phyloP scores from a whole-genome alignment of 2,113 vertebrate species.

The Oxyruncus cristatus region DNA sequence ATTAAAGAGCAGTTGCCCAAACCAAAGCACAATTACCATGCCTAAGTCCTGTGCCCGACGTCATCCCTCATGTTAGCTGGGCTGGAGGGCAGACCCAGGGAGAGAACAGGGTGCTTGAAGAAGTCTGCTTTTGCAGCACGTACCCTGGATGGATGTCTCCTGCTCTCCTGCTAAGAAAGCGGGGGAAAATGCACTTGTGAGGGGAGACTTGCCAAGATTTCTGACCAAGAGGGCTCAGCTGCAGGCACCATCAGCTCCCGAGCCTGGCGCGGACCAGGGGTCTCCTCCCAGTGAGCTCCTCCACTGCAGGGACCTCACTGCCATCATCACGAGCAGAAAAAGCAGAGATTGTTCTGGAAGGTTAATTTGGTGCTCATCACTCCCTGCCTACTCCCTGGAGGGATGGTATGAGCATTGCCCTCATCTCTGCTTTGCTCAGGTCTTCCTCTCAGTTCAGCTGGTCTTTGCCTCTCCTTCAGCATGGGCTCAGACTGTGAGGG shows the following conservation, averaged over 20 bases:
- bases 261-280: background rate
- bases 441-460: background rate
- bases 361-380: background rate
- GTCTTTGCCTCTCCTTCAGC: background rate
- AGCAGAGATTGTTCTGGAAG: background rate
- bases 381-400: background rate
- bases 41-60: background rate
- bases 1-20: background rate
- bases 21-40: background rate
- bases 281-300: background rate
- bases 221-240: background rate
- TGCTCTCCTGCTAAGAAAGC: accelerated
- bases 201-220: background rate
- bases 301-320: background rate
- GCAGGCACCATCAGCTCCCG: background rate
- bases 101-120: background rate
- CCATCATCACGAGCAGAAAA: background rate
- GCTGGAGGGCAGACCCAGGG: background rate
- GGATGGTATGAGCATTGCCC: background rate
- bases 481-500: background rate
- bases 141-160: background rate
- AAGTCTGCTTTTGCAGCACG: background rate
- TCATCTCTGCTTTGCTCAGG: background rate
- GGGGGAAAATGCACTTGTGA: accelerated
- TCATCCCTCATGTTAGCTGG: accelerated